Base-by-base conservation (phyloP, 2,888 invertebrate species). In the Drosophila mulleri region DNA sequence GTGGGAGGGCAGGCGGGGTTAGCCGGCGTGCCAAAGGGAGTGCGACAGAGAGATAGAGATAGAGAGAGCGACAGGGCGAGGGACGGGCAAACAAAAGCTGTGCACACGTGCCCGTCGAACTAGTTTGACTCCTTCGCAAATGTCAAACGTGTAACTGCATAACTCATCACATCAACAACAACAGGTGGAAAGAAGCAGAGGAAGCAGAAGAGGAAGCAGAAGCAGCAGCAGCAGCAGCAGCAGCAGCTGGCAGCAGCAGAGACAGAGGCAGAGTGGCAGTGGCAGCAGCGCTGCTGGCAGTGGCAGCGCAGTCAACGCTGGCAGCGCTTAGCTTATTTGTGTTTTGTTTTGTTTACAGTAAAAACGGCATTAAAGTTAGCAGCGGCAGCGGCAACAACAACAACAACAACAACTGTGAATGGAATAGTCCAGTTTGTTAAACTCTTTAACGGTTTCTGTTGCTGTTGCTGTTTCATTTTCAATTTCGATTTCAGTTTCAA, bases 121-220 rank as follows among this genome's bases (percentile, higher is more conserved):
- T 88, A 91, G 91, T 91, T 91, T 91, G 89, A 91, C 91, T 92
- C 91, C 91, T 91, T 91, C 91, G 89, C 91, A 92, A 90, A 91
- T 89, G 90, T 89, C 90, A 90, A 90, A 90, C 87, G 86, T 87
- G 86, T 88, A 87, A 87, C 90, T 87, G 86, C 86, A 87, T 87
- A 90, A 87, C 86, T 89, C 86, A 90, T 86, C 89, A 88, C 85
- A 83, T 84, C 72, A 82, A 35, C 74, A 72, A 56, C 72, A 80
- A 75, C 75, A 90, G 72, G 89, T 89, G 85, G 75, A 75, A 80
- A 70, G 79, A 71, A 66, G 75, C 65, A 63, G 71, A 54, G 56
- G 66, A 5, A 56, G 66, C 47, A 39, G 48, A 23, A 50, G 54
- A 72, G 64, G 78, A 67, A 54, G 75, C 66, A 53, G 65, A 50